These are phyloP conservation scores for Drosophila siamana DNA, from an alignment of 2,888 invertebrate species.

Conservation along the genomic window DNA sequence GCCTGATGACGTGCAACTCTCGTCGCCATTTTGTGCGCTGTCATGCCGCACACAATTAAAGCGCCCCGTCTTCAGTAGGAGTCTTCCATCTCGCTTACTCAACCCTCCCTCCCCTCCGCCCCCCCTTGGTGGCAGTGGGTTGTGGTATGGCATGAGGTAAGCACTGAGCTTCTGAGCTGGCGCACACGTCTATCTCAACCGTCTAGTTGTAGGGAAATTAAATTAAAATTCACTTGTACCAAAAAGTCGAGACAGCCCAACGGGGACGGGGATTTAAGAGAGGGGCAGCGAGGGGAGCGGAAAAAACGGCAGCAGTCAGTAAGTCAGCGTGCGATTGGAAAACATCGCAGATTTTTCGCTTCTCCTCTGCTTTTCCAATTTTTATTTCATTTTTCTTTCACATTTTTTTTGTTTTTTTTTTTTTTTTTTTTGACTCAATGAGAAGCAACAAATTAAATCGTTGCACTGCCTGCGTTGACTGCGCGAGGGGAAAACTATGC, in stretches of 20 bases:
- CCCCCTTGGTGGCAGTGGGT: background rate
- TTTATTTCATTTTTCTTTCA: conserved; percentile 3
- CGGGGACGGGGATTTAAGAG: conserved; percentile 16
- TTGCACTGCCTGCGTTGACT: conserved; percentile 55
- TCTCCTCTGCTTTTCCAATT: conserved; percentile 30
- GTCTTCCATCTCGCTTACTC: background rate
- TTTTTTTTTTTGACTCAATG: conserved; percentile 13
- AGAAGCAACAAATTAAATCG: conserved; percentile 74
- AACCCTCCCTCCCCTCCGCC: background rate
- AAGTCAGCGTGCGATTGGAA: conserved; percentile 75
- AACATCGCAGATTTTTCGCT: conserved; percentile 68
- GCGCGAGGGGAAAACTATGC: conserved; percentile 67
- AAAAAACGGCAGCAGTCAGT: conserved; percentile 54
- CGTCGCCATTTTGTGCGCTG: conserved; percentile 79
- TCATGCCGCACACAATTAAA: conserved; percentile 82
- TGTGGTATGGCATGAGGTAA: background rate
- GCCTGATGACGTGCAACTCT: conserved; percentile 79
- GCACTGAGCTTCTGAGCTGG: conserved; percentile 63
- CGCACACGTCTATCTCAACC: conserved; percentile 74
- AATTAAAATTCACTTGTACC: conserved; percentile 80
- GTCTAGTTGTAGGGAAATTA: conserved; percentile 78
- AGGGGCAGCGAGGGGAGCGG: background rate
- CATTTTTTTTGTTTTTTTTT: background rate
- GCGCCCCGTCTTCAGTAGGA: conserved; percentile 55
- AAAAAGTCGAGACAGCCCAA: conserved; percentile 61